A percentile compares a stretch with the other conserved stretches of the same genome.
Conservation (phyloP, 2,888 invertebrate genomes). For the Thumatha senex region DNA sequence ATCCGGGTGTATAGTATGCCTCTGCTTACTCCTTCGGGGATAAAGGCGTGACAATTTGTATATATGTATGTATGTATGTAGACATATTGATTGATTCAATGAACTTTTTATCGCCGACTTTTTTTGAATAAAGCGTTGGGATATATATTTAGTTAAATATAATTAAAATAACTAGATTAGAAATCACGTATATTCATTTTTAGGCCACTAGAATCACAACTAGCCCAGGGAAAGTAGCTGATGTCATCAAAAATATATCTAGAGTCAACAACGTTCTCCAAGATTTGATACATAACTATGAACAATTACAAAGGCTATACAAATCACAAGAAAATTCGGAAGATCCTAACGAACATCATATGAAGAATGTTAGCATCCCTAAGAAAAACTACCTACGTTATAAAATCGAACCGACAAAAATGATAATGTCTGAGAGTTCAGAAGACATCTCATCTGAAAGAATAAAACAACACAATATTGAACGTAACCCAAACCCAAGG, state of each 20-base stretch:
- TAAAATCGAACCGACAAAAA: neutral
- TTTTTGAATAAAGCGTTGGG: too few relatives aligned
- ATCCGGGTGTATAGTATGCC: too few relatives aligned
- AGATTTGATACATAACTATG: constrained; percentile 57
- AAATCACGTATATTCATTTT: too few relatives aligned
- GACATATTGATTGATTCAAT: too few relatives aligned
- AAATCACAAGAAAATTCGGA: constrained; percentile 40
- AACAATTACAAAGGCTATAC: constrained; percentile 52
- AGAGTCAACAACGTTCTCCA: constrained; percentile 56
- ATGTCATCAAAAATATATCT: constrained; percentile 62
- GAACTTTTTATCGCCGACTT: too few relatives aligned
- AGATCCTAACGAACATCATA: too few relatives aligned
- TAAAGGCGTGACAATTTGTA: too few relatives aligned
- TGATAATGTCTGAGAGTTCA: neutral
- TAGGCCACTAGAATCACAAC: too few relatives aligned
- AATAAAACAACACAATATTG: constrained; percentile 18
- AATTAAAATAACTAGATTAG: too few relatives aligned
- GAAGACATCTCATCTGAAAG: neutral
- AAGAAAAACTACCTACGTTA: neutral
- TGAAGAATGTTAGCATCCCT: neutral
- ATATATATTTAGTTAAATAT: too few relatives aligned
- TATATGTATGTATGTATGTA: too few relatives aligned
- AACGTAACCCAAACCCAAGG: constrained; percentile 2
- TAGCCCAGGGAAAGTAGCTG: constrained; percentile 24
- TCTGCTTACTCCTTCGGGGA: too few relatives aligned